Base-by-base conservation (phyloP, 2,797 vertebrate species). In the Galago senegalensis region DNA sequence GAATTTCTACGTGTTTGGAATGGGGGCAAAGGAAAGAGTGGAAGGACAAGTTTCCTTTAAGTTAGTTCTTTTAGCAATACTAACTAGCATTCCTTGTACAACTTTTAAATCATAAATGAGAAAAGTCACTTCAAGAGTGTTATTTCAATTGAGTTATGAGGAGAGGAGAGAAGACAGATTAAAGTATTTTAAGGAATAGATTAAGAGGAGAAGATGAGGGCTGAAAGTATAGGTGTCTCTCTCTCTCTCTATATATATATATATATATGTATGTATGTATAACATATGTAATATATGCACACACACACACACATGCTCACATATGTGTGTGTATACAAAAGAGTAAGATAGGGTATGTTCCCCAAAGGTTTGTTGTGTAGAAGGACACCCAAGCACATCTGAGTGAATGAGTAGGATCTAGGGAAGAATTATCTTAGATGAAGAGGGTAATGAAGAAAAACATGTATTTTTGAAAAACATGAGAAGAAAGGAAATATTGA, bases 61-160 rank as follows among this genome's bases (percentile, higher is more conserved):
- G 40, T 40, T 56, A 73, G 7, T 81, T 92, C 14, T 83, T 83
- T 79, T 65, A 29, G 43, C 40, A 87, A 11, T 96, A 31, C 25
- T 85, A 86, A 40, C 29, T 75, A 56, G 25, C 29, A 80, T 3
- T 56, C 75, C 34, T 81, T 79, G 6, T 53, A 34, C 21, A 58
- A 46, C 9, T 82, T 89, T 94, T 86, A 82, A 90, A 72, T 53
- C n/a, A 65, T 82, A 61, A 87, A 56, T 63, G 16, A 72, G 8
- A 81, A 46, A 91, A 12, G 13, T 29, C 60, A 31, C 11, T 70
- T 83, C 40, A 67, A 61, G 49, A 83, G 12, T 58, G 14, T 70
- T 77, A 84, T 46, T 63, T 72, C 31, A 84, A 29, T 14, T 53
- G n/a, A 84, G 23, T 25, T 43, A n/a, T 40, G 27, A 87, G 31